These are phyloP conservation scores for Raphicerus campestris DNA, from an alignment of 2,113 vertebrate species.

Conservation along the genomic window DNA sequence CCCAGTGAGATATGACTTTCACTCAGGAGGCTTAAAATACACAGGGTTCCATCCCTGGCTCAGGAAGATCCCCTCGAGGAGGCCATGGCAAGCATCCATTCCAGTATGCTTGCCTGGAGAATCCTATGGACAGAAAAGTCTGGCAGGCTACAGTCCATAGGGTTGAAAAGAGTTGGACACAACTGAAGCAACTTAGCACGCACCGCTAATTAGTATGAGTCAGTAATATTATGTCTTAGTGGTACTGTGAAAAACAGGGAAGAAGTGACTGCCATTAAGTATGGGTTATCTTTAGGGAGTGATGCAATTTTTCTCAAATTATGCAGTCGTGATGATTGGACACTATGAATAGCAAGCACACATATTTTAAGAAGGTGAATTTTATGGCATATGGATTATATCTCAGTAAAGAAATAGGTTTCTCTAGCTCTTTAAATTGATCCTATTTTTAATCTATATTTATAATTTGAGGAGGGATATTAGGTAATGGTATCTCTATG, in stretches of 20 bases:
- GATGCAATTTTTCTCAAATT: background rate
- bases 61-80: background rate
- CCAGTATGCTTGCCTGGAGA: background rate
- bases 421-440: background rate
- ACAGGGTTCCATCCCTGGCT: background rate
- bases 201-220: background rate
- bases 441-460: background rate
- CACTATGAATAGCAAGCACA: background rate
- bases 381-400: background rate
- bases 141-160: background rate
- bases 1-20: background rate
- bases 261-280: background rate
- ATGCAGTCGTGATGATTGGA: background rate
- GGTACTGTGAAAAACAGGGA: background rate
- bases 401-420: background rate
- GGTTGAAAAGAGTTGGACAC: background rate
- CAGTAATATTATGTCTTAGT: background rate
- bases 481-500: background rate
- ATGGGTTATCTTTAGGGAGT: background rate
- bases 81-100: background rate
- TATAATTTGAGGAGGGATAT: background rate
- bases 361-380: background rate
- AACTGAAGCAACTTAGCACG: background rate
- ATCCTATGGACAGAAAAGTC: background rate
- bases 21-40: background rate